Evolutionary conservation across 2,888 invertebrate genomes (phyloP).

Genomic region (Nasonovia ribisnigri): DNA sequence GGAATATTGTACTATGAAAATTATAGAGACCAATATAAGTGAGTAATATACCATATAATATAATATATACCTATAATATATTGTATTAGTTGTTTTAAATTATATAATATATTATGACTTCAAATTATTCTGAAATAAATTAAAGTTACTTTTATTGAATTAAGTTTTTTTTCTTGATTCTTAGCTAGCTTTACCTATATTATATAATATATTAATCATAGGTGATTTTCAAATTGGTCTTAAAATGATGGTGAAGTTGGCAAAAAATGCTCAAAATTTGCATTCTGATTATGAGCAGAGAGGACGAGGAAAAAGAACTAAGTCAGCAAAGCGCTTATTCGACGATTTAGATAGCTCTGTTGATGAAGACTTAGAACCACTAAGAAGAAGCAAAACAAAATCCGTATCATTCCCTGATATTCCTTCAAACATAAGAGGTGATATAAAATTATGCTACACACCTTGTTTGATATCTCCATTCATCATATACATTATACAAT

Average conservation of each 20-base stretch:
- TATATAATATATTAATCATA: neutral
- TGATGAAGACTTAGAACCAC: neutral
- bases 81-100: neutral
- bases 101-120: neutral
- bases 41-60: neutral
- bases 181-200: neutral
- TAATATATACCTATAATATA: neutral
- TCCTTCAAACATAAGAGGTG: slow-evolving; percentile 5
- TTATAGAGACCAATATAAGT: slow-evolving; percentile 20
- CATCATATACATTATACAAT: too few species aligned
- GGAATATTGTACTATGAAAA: neutral
- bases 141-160: slow-evolving; percentile 6
- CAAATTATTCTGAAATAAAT: slow-evolving; percentile 5
- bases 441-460: neutral
- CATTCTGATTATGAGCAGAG: slow-evolving; percentile 16
- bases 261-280: slow-evolving; percentile 6
- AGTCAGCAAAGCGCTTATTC: neutral
- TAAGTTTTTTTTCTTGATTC: neutral
- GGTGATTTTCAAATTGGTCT: neutral
- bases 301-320: slow-evolving; percentile 8
- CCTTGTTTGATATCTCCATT: too few species aligned
- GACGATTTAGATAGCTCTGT: neutral
- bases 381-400: neutral
- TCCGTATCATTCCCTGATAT: neutral
- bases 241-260: slow-evolving; percentile 10